Conservation (phyloP, 2,888 invertebrate genomes). For the Drosophila anomalata region DNA sequence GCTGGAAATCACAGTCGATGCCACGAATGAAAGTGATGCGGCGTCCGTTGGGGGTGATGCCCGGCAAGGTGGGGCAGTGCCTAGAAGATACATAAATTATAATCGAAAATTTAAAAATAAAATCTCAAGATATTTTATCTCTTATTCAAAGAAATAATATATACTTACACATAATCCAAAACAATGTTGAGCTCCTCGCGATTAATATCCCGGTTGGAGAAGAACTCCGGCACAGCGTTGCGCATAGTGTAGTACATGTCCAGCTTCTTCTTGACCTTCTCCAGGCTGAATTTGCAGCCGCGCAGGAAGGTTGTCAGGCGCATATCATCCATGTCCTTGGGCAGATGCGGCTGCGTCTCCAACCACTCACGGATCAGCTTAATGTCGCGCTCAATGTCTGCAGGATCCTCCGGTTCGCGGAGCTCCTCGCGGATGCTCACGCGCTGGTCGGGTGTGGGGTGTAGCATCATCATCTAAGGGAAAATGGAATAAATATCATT, state of each 20-base stretch:
- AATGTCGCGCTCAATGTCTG: conserved; percentile 87
- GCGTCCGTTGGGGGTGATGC: conserved; percentile 91
- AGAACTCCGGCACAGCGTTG: conserved; percentile 92
- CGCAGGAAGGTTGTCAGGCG: conserved; percentile 92
- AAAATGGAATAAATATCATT: no score
- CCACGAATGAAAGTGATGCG: conserved; percentile 91
- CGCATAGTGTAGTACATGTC: conserved; percentile 96
- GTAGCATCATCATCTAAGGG: conserved; percentile 86
- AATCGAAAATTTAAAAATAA: neutral
- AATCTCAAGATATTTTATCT: no score
- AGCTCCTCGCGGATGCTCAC: conserved; percentile 88
- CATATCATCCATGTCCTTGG: conserved; percentile 89
- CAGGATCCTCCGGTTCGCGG: conserved; percentile 86
- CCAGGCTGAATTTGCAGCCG: conserved; percentile 93
- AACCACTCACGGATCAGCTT: conserved; percentile 88
- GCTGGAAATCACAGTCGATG: conserved; percentile 88
- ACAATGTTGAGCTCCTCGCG: conserved; percentile 90
- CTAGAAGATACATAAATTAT: conserved; percentile 82
- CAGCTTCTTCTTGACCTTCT: conserved; percentile 92
- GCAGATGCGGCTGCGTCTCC: conserved; percentile 87
- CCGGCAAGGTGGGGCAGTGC: conserved; percentile 91
- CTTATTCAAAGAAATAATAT: neutral
- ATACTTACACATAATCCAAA: conserved; percentile 88
- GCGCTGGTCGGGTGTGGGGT: conserved; percentile 88
- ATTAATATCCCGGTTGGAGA: conserved; percentile 89